Base-by-base conservation (phyloP, 2,888 invertebrate genomes). In the Trissonchulus latispiculum region DNA sequence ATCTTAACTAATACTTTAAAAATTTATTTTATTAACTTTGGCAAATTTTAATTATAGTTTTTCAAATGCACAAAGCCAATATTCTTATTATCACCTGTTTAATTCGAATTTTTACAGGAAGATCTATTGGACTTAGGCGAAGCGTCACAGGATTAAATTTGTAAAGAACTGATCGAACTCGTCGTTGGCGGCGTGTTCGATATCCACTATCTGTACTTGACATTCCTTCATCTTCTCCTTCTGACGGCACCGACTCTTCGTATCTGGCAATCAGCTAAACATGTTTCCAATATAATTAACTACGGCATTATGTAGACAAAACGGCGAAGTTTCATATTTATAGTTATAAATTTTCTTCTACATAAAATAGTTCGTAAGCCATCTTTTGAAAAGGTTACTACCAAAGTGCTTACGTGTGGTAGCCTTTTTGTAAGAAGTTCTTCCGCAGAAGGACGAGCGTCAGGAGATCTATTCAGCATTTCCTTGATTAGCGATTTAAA, bases 401-500 rank as follows among this genome's bases (percentile, higher is more conserved):
- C n/a, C n/a, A n/a, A n/a, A 48, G 48, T 23, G 23, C 71, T 59
- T 35, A 72, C 72, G 3, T 29, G 23, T 36, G 72, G 83, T 36
- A 84, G 76, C 66, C 78, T 76, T 0, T 78, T 83, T 72, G 88
- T 86, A 72, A 87, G 81, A 1, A 89, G 86, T 78, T 89, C 87
- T 37, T 85, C 84, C 0, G 90, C 89, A 0, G 88, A 86, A 0
- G 90, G 90, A 72, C 90, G 83, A 33, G 85, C 83, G 33, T 85
- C 83, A 0, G 89, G 88, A 77, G 90, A 87, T 76, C 86, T 86
- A 80, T 89, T 88, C 29, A 90, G 84, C 78, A 90, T 85, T 77
- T 87, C 87, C 76, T 86, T 84, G 33, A 90, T 85, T 1, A 90
- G 83, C 75, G 88, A 86, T 76, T 87, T 87, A 76, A 90, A 84